phyloP scores from a whole-genome alignment of 37 sponge, comb jelly and placozoan species.

The Crambe crambe region DNA sequence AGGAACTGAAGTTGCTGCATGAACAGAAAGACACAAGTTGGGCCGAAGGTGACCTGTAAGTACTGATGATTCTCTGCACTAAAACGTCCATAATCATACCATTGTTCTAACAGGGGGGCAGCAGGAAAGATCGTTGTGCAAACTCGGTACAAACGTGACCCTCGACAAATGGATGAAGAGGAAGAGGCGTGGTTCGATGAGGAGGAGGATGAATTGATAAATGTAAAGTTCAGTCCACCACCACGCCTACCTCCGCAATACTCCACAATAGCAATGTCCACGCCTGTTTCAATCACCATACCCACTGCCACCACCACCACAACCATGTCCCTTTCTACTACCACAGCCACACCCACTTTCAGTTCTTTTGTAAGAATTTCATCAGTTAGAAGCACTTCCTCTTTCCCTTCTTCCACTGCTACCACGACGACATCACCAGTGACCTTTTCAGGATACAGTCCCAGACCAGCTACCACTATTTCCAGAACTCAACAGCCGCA shows the following conservation, averaged over 20 bases:
- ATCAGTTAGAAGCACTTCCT: not conserved
- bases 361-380: not conserved
- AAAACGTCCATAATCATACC: no score
- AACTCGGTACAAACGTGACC: slow-evolving; percentile 73
- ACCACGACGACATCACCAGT: slow-evolving; percentile 10
- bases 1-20: slow-evolving; percentile 59
- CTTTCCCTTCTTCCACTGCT: not conserved
- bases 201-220: slow-evolving; percentile 69
- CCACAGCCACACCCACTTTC: slow-evolving; percentile 2
- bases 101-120: no score
- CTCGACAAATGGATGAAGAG: slow-evolving; percentile 84
- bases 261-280: not conserved
- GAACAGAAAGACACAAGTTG: slow-evolving; percentile 80
- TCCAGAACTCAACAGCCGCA: slow-evolving; percentile 7
- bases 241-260: not conserved
- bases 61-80: no score
- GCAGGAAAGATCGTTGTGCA: not conserved
- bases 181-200: slow-evolving; percentile 95
- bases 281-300: not conserved
- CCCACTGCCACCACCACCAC: slow-evolving; percentile 11
- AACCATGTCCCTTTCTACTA: not conserved
- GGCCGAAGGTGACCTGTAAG: no score
- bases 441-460: slow-evolving; percentile 30
- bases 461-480: slow-evolving; percentile 23
- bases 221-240: not conserved